Conservation (phyloP, 2,888 invertebrate genomes). For the Zygaena filipendulae region DNA sequence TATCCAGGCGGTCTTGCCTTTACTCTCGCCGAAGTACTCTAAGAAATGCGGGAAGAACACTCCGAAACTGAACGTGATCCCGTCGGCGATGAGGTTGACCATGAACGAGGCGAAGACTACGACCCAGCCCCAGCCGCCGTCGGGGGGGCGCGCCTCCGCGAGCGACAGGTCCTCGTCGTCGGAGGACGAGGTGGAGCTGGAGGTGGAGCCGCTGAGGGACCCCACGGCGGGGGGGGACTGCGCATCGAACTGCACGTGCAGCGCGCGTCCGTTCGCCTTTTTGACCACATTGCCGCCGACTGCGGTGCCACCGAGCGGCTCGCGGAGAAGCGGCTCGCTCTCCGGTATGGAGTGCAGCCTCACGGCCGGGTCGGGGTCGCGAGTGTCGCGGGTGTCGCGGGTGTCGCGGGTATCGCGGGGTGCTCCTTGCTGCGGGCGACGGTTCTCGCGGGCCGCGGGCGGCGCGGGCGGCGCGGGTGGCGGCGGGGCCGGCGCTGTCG, state of each 20-base stretch:
- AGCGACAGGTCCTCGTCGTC: slow-evolving; percentile 72
- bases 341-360: slow-evolving; percentile 50
- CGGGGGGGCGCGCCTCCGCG: slow-evolving; percentile 79
- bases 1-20: slow-evolving; percentile 90
- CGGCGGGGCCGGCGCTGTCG: slow-evolving; percentile 51
- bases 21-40: slow-evolving; percentile 84
- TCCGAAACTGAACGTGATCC: slow-evolving; percentile 92
- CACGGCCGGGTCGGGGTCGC: slow-evolving; percentile 42
- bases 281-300: slow-evolving; percentile 27
- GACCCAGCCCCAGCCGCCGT: slow-evolving; percentile 95
- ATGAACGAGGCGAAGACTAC: slow-evolving; percentile 90
- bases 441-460: slow-evolving; percentile 44
- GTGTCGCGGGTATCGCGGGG: slow-evolving; percentile 45
- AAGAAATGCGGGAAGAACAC: slow-evolving; percentile 88
- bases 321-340: slow-evolving; percentile 46
- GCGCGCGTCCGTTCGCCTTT: slow-evolving; percentile 42
- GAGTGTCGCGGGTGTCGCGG: slow-evolving; percentile 38
- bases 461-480: slow-evolving; percentile 50
- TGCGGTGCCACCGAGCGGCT: slow-evolving; percentile 25
- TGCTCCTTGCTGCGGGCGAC: slow-evolving; percentile 58
- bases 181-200: slow-evolving; percentile 66
- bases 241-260: slow-evolving; percentile 71
- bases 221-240: slow-evolving; percentile 50
- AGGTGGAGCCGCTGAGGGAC: slow-evolving; percentile 36
- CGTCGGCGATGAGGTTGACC: slow-evolving; percentile 92